Conservation (phyloP, 2,113 vertebrate species). For the Aviceda subcristata region DNA sequence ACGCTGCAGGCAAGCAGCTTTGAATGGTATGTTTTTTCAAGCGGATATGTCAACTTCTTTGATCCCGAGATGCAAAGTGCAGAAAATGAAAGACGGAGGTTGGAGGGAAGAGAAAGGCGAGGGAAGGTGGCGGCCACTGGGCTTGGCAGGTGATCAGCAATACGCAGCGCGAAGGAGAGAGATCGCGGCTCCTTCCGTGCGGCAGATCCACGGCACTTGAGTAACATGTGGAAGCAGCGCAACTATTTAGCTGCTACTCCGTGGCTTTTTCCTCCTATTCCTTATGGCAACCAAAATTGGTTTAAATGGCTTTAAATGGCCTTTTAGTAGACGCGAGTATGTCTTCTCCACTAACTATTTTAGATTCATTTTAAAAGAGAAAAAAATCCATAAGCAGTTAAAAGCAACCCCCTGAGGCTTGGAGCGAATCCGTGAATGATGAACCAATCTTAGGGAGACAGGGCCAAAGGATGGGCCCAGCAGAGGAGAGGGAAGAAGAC, state of each 20-base stretch:
- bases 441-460: background rate
- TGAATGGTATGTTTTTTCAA: background rate
- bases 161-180: background rate
- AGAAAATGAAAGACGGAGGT: background rate
- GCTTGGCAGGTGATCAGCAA: background rate
- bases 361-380: background rate
- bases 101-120: background rate
- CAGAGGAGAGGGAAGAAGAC: background rate
- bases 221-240: background rate
- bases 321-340: background rate
- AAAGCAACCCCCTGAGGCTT: background rate
- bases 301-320: background rate
- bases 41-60: background rate
- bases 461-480: background rate
- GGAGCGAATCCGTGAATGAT: background rate
- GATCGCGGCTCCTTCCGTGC: background rate
- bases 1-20: background rate
- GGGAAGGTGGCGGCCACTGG: background rate
- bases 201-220: background rate
- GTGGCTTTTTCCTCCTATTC: background rate
- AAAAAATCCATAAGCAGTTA: background rate
- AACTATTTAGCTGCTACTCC: background rate
- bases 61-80: background rate
- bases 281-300: background rate
- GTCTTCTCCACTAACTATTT: background rate